Evolutionary conservation across 2,797 vertebrate species (phyloP), one percentile per base, ranked within the genome.

Genomic region (Monodelphis domestica): DNA sequence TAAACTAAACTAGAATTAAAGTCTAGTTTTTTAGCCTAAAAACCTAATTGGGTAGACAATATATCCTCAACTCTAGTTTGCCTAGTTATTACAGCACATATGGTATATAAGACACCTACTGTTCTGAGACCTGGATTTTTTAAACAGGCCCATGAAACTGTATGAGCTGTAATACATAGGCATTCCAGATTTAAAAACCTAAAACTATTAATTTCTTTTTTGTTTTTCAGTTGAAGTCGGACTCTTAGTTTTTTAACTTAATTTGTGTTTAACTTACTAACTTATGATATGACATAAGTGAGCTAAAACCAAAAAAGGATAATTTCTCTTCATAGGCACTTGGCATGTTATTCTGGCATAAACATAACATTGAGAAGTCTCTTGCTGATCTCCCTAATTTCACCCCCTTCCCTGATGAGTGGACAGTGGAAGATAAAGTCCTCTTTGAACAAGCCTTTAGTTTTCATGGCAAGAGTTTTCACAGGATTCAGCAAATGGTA

Each of bases 401-500:
- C 98, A 99, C 99, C 4, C 99, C 99, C 87, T 99, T 99, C 97
- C 99, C 99, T 14, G 99, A 99, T 96, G 99, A 99, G 98, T 99
- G 99, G 99, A 99, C 99, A 0, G 99, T 99, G 96, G 99, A 99
- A 98, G 99, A 99, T 98, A 99, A 99, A 98, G 99, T 99, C 94
- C 98, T 99, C 45, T 99, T 99, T 97, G 99, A 99, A 89, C 99
- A 99, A 98, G 99, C 99, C 30, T 99, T 99, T 98, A 99, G 99
- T 96, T 99, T 99, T 97, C 99, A 99, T 87, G 99, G 99, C 78
- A 99, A 99, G 98, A 99, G 99, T 98, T 99, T 99, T 98, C 99
- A 99, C 98, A 99, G 99, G 98, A 99, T 99, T 98, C 99, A 99
- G 96, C 99, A 99, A 98, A 99, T 99, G 99, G 99, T 99, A 98